Base-by-base conservation (phyloP, 2,113 vertebrate genomes). In the Craseonycteris thonglongyai region DNA sequence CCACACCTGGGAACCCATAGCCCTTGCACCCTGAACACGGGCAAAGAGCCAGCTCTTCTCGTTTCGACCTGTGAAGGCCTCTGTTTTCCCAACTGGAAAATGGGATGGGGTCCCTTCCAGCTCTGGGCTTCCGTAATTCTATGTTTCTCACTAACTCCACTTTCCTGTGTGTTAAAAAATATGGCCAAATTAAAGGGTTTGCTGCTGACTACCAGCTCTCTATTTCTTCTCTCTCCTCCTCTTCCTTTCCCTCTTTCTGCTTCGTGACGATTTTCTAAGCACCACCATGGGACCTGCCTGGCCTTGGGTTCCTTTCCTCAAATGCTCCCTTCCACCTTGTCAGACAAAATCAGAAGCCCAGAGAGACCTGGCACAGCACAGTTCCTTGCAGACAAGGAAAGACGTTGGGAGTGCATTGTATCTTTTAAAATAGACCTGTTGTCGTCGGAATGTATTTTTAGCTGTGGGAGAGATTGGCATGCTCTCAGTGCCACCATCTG, bases 341-440 rank as follows among this genome's bases (percentile, higher is more conserved):
- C 58, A 66, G 88, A 92, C 13, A 16, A 72, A 95, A 86, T 71
- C 80, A 66, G 87, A 93, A 94, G 80, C 54, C 76, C 63, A 49
- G 90, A 94, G 93, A 88, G 96, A 91, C 80, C 92, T 10, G 0
- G 85, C 78, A 42, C 69, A 56, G 85, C 96, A 82, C 79, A 54
- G 85, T 51, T 93, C 88, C 86, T 96, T 3, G 4, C 92, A 96
- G 96, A 96, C 94, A 93, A 97, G 96, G 95, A 54, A 79, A 90
- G 96, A 95, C 83, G 13, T 83, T 66, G 94, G 88, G 84, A 94
- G 95, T 1, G 26, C 93, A 96, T 93, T 96, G 96, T 97, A 35
- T 96, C 96, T 97, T 97, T 96, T 97, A 97, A 97, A 97, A 97
- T 97, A 97, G 97, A 96, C 96, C 95, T 93, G 96, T 93, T 97